A percentile compares a stretch with the other conserved stretches of the same genome.
These are phyloP conservation scores for Melanotaenia parkinsoni DNA, from an alignment of 2,797 vertebrate genomes.

Conservation along the genomic window DNA sequence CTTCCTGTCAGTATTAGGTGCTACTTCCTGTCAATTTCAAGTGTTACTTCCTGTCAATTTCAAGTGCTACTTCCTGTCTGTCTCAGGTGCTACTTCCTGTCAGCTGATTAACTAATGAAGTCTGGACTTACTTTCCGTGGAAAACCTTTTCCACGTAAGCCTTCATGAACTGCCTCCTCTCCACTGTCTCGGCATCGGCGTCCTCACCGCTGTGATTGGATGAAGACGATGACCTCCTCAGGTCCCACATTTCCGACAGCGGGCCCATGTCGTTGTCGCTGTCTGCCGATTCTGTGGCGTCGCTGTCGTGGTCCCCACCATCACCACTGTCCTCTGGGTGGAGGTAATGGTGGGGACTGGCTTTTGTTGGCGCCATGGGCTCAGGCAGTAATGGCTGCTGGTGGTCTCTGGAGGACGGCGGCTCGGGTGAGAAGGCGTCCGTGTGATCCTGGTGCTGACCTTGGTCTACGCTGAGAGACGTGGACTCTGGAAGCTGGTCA, in stretches of 20 bases:
- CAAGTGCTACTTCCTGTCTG: no score
- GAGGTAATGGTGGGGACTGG: constrained; percentile 24
- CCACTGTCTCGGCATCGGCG: constrained; percentile 73
- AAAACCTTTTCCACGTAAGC: constrained; percentile 94
- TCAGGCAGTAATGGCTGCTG: constrained; percentile 72
- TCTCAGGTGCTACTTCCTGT: no score
- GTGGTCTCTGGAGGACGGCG: constrained; percentile 26
- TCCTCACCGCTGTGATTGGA: constrained; percentile 90
- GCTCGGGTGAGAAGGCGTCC: constrained; percentile 72
- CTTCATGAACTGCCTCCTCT: constrained; percentile 89
- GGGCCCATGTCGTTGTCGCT: constrained; percentile 92
- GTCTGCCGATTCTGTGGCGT: constrained; percentile 94
- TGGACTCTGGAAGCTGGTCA: constrained; percentile 70
- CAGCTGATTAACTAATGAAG: neutral
- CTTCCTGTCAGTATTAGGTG: no score
- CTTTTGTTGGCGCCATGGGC: constrained; percentile 56
- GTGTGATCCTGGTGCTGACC: constrained; percentile 38
- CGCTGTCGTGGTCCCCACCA: constrained; percentile 78
- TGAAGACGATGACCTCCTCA: constrained; percentile 88
- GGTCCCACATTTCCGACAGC: constrained; percentile 76
- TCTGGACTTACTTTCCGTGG: constrained; percentile 83
- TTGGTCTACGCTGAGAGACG: constrained; percentile 29
- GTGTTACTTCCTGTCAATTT: no score
- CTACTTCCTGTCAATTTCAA: no score
- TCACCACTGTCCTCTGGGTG: constrained; percentile 33